Evolutionary conservation across 1,140 invertebrate species (phyloP).

Genomic region (Hydropsyche tenuis): DNA sequence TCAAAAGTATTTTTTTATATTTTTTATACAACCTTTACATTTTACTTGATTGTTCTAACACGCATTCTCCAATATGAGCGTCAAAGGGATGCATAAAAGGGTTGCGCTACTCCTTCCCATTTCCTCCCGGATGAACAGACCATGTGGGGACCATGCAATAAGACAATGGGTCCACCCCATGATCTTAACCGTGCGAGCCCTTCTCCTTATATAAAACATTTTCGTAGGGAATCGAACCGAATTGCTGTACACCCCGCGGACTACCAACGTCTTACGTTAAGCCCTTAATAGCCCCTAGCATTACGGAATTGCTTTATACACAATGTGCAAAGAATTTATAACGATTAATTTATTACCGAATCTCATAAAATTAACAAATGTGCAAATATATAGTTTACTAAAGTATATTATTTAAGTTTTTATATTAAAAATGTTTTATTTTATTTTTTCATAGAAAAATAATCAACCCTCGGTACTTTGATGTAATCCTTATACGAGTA

Average conservation of each 20-base stretch:
- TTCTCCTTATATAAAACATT: slow-evolving; percentile 20
- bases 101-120: slow-evolving; percentile 23
- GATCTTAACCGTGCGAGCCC: slow-evolving; percentile 7
- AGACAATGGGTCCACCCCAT: slow-evolving; percentile 39
- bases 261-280: slow-evolving; percentile 28
- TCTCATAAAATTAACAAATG: no score
- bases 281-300: slow-evolving; percentile 30
- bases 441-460: no score
- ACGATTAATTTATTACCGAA: no score
- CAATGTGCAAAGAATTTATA: no score
- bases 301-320: slow-evolving; percentile 1
- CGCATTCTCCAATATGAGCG: slow-evolving; percentile 43
- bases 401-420: no score
- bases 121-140: slow-evolving; percentile 14
- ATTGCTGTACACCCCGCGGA: slow-evolving; percentile 10
- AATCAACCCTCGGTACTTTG: slow-evolving; percentile 7
- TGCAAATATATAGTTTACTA: no score
- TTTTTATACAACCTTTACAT: no score
- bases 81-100: slow-evolving; percentile 41
- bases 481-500: slow-evolving; percentile 7
- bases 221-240: slow-evolving; percentile 23
- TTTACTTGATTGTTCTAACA: slow-evolving; percentile 29
- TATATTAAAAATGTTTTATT: no score
- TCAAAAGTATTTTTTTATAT: no score
- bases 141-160: slow-evolving; percentile 39